These are phyloP conservation scores for Dryococelus australis DNA, from an alignment of 2,888 invertebrate species.

Conservation along the genomic window DNA sequence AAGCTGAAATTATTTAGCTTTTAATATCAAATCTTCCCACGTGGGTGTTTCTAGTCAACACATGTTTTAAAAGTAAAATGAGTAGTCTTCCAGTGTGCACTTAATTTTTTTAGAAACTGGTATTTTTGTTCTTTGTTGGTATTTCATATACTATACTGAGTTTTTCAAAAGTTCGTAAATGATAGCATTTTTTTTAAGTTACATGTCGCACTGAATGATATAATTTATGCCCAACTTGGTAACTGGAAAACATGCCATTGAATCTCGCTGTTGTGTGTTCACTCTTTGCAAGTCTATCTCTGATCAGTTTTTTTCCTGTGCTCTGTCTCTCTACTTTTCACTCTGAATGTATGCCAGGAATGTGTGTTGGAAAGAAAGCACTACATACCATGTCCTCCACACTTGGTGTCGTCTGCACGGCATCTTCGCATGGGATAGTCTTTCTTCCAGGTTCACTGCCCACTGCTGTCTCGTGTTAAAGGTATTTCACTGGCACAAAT, in stretches of 20 bases:
- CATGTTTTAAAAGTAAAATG: no score
- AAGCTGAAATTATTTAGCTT: no score
- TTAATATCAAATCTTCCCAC: no score
- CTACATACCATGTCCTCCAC: conserved; percentile 18
- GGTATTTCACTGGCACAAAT: not conserved
- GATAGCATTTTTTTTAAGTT: no score
- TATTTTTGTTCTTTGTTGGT: no score
- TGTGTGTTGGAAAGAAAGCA: conserved; percentile 26
- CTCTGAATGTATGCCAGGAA: conserved; percentile 20
- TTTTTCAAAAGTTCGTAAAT: no score
- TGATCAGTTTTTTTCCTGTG: conserved; percentile 29
- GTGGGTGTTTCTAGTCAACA: no score
- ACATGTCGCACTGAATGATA: no score
- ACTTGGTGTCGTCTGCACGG: conserved; percentile 27
- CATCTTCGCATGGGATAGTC: conserved; percentile 22
- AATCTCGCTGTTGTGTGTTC: conserved; percentile 24
- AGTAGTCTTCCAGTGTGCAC: no score
- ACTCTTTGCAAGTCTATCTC: conserved; percentile 27
- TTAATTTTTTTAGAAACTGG: no score
- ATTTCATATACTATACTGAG: no score
- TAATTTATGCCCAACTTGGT: not conserved
- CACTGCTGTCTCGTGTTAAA: not conserved
- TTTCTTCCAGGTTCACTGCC: not conserved
- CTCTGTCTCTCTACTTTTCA: conserved; percentile 30
- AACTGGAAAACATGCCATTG: not conserved